Evolutionary conservation across 2,888 invertebrate genomes (phyloP), one percentile per base, ranked within the genome.

Genomic region (Zaprionus obscuricornis): DNA sequence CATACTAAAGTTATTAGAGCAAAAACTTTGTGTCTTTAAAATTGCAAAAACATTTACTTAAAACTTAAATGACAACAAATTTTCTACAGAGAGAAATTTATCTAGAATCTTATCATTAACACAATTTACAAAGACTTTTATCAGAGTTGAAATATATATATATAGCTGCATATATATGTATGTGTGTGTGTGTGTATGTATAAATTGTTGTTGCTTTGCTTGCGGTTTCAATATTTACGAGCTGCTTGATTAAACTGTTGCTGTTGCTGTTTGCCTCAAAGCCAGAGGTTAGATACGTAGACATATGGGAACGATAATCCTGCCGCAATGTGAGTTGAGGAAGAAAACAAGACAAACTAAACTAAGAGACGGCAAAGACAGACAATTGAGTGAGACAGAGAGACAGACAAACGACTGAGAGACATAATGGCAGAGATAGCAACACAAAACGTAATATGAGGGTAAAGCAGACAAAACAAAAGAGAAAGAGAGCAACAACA

Each of bases 201-300:
- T 49, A 68, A 52, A 58, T 59, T 60, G 70, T 59, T 49, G 49
- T 64, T 59, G 36, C 34, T 63, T n/a, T 36, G 31, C 27, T 31
- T 69, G 55, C 54, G 68, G 66, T 52, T 31, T 51, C 56, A 62
- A 66, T 62, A 66, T 70, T 56, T 60, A 69, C 71, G 71, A 69
- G 69, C 56, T 70, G 49, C 46, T 66, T 69, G 69, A 69, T 69
- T 70, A 69, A 70, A 70, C 71, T 69, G 69, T 69, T 69, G 69
- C 66, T n/a, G n/a, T n/a, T n/a, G n/a, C n/a, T n/a, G n/a, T n/a
- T n/a, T n/a, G n/a, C n/a, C n/a, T 46, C 49, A 18, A 50, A 51
- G 60, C 50, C 37, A 11, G 11, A 43, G 51, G 33, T 42, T 49
- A 36, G 31, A 46, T 26, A 43, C 43, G 20, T 43, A 65, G 14